Evolutionary conservation across 2,888 invertebrate species (phyloP).

Genomic region (Sphaerophoria taeniata): DNA sequence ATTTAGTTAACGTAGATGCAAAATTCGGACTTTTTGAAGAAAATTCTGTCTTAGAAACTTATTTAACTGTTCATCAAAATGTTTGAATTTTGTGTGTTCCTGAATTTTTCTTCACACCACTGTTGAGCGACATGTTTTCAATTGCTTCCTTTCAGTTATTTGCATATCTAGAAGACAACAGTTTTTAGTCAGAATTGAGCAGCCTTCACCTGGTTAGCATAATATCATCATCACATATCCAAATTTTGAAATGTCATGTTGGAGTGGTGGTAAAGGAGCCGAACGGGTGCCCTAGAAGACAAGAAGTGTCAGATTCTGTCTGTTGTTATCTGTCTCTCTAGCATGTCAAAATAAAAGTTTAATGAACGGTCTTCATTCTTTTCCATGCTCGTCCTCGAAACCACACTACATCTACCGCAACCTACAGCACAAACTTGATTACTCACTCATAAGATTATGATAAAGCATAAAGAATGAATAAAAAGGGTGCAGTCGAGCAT

Average conservation of each 20-base stretch:
- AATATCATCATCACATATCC: background rate
- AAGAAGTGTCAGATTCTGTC: background rate
- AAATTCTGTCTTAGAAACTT: too few relatives aligned
- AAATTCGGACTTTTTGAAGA: too few relatives aligned
- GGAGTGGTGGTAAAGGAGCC: background rate
- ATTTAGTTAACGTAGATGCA: too few relatives aligned
- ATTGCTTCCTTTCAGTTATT: background rate
- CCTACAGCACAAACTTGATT: slow-evolving; percentile 42
- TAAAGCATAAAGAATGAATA: slow-evolving; percentile 22
- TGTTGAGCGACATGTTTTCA: background rate
- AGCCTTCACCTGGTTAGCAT: slow-evolving; percentile 40
- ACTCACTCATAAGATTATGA: slow-evolving; percentile 61
- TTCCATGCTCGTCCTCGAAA: slow-evolving; percentile 6
- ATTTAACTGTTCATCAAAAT: too few relatives aligned
- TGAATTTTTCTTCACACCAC: too few relatives aligned
- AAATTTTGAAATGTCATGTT: background rate
- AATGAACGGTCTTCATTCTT: slow-evolving; percentile 51
- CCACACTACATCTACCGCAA: background rate
- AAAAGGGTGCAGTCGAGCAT: slow-evolving; percentile 65
- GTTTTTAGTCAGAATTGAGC: slow-evolving; percentile 52
- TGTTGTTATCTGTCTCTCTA: slow-evolving; percentile 18
- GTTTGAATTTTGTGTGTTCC: too few relatives aligned
- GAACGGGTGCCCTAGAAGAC: too few relatives aligned
- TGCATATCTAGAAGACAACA: background rate
- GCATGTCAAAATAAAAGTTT: slow-evolving; percentile 55